phyloP scores from a whole-genome alignment of 2,888 invertebrate species.

The Peribatodes rhomboidaria region DNA sequence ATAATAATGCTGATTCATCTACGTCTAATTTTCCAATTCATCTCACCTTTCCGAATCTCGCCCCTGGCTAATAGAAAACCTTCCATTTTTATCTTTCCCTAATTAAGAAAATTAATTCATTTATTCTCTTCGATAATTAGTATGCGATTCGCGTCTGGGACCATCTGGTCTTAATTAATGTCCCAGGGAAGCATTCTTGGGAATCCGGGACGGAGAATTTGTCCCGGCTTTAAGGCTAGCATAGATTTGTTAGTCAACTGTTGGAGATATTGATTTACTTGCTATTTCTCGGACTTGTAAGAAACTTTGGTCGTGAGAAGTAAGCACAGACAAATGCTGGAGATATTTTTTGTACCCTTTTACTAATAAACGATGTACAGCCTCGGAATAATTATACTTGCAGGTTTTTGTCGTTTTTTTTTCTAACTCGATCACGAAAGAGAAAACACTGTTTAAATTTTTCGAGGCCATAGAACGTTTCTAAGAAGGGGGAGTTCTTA shows the following conservation, averaged over 20 bases:
- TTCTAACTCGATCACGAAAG: no score
- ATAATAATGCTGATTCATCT: no score
- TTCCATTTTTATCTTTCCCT: slow-evolving; percentile 45
- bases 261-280: neutral
- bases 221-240: slow-evolving; percentile 11
- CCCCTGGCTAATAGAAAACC: slow-evolving; percentile 26
- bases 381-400: no score
- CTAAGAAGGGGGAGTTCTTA: no score
- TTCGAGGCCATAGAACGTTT: no score
- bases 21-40: no score
- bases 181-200: slow-evolving; percentile 46
- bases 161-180: slow-evolving; percentile 73
- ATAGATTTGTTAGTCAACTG: slow-evolving; percentile 14
- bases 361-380: no score
- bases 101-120: slow-evolving; percentile 71
- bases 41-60: slow-evolving; percentile 13
- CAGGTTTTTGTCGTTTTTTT: no score
- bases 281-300: no score
- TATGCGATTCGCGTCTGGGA: slow-evolving; percentile 66
- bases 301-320: neutral
- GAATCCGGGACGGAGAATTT: slow-evolving; percentile 31
- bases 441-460: no score
- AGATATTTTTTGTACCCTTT: no score
- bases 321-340: no score
- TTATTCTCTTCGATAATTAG: slow-evolving; percentile 75